A percentile compares a stretch with the other conserved stretches of the same genome.
These are phyloP conservation scores for Drymodes brunneopygia DNA, from an alignment of 2,113 vertebrate genomes.

Conservation along the genomic window DNA sequence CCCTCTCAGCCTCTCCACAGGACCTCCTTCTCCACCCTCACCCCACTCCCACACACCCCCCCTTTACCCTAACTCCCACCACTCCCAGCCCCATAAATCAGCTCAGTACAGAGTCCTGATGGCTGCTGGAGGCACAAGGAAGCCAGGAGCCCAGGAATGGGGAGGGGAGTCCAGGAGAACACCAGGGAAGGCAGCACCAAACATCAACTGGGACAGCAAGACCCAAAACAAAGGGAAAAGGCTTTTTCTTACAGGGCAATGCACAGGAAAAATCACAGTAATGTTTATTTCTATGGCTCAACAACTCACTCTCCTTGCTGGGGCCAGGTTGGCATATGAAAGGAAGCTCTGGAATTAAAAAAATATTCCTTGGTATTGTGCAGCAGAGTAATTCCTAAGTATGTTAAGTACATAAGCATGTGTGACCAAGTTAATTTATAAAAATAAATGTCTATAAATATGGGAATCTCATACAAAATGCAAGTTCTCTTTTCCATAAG, in stretches of 20 bases:
- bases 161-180: neutral
- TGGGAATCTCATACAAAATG: neutral
- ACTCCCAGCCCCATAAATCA: neutral
- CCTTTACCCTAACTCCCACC: neutral
- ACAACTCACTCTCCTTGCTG: neutral
- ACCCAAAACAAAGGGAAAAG: neutral
- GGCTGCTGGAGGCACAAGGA: neutral
- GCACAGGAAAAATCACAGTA: accelerated
- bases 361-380: neutral
- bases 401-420: neutral
- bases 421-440: neutral
- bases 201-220: neutral
- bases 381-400: neutral
- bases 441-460: neutral
- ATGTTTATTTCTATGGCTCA: neutral
- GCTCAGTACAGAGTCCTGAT: neutral
- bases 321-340: neutral
- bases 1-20: neutral
- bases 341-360: neutral
- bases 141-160: accelerated
- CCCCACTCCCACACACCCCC: neutral
- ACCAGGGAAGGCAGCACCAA: neutral
- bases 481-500: neutral
- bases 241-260: accelerated
- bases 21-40: neutral